Evolutionary conservation across 2,113 vertebrate species (phyloP).

Genomic region (Seriola quinqueradiata): DNA sequence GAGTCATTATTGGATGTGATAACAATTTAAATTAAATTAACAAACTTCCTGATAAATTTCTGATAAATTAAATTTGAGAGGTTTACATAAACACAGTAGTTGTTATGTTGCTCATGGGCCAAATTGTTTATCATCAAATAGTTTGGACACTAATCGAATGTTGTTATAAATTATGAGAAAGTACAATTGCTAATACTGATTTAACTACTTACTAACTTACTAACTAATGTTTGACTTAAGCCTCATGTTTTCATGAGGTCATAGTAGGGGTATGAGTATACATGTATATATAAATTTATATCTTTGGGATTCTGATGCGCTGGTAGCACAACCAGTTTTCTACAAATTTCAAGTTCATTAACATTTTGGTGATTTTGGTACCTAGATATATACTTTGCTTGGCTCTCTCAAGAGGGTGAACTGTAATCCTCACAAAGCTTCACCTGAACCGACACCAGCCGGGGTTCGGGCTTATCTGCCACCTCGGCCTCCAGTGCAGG

Average conservation of each 20-base stretch:
- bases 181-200: too few species aligned
- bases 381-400: slow-evolving; percentile 27
- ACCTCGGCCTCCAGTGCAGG: slow-evolving; percentile 47
- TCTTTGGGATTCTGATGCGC: background rate
- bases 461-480: slow-evolving; percentile 25
- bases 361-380: slow-evolving; percentile 38
- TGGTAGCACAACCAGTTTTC: background rate
- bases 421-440: slow-evolving; percentile 62
- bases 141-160: background rate
- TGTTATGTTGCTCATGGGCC: background rate
- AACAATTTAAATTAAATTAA: slow-evolving; percentile 20
- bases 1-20: slow-evolving; percentile 21
- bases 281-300: too few species aligned
- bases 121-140: background rate
- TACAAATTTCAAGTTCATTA: background rate
- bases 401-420: slow-evolving; percentile 41
- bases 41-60: slow-evolving; percentile 1
- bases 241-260: too few species aligned
- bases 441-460: slow-evolving; percentile 69
- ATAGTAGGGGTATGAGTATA: too few species aligned
- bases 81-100: slow-evolving; percentile 21
- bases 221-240: too few species aligned
- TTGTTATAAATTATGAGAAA: too few species aligned
- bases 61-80: slow-evolving; percentile 9
- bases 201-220: too few species aligned